Percentiles rank a stretch among this genome's conserved stretches.
These are phyloP conservation scores for Verasper variegatus DNA, from an alignment of 2,113 vertebrate genomes.

Conservation along the genomic window DNA sequence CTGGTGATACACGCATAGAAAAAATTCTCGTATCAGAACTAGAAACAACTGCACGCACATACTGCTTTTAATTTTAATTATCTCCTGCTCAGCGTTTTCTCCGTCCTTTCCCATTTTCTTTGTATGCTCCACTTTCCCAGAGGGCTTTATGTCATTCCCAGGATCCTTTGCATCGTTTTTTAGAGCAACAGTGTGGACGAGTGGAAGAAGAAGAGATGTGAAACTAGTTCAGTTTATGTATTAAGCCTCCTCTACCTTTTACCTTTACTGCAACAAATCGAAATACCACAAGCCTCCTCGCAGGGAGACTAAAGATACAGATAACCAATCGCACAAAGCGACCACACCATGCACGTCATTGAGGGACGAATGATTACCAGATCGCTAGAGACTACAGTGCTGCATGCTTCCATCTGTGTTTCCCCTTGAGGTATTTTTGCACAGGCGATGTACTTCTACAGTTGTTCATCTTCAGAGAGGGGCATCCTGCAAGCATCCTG, in stretches of 20 bases:
- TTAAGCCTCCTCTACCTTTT: constrained; percentile 12
- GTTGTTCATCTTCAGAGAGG: constrained; percentile 52
- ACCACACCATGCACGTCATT: constrained; percentile 50
- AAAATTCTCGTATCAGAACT: neutral
- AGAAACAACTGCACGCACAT: constrained; percentile 26
- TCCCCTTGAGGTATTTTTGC: constrained; percentile 59
- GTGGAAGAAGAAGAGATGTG: constrained; percentile 31
- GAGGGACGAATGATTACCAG: constrained; percentile 62
- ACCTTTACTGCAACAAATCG: constrained; percentile 19
- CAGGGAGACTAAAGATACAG: constrained; percentile 26
- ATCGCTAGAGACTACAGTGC: constrained; percentile 39
- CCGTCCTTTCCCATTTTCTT: constrained; percentile 29
- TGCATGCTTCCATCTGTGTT: constrained; percentile 67
- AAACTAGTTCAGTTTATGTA: constrained; percentile 49
- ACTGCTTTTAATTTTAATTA: constrained; percentile 57
- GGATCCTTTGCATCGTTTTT: constrained; percentile 60
- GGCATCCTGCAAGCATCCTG: constrained; percentile 63
- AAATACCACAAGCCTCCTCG: neutral
- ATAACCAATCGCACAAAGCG: constrained; percentile 39
- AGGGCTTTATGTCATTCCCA: constrained; percentile 57
- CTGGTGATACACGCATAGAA: constrained; percentile 25
- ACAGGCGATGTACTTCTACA: constrained; percentile 45
- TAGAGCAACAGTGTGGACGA: constrained; percentile 33
- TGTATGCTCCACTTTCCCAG: constrained; percentile 51
- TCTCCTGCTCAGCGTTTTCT: constrained; percentile 30